Conservation (phyloP, 2,113 vertebrate genomes). For the Aleadryas rufinucha region DNA sequence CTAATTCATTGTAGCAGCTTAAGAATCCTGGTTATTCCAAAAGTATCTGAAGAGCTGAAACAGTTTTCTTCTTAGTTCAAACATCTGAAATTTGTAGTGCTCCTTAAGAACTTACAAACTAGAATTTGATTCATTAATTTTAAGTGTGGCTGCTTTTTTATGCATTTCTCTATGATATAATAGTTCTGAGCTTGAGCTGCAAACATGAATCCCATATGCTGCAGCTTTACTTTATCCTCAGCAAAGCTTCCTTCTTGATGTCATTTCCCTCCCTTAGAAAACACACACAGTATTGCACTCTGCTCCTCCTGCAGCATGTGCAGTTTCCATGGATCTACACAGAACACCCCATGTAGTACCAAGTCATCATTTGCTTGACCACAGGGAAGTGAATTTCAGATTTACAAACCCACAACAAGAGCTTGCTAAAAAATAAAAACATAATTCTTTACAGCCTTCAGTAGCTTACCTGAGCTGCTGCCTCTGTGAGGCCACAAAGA, state of each 20-base stretch:
- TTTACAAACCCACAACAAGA: background rate
- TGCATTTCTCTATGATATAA: background rate
- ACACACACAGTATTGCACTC: fast-evolving
- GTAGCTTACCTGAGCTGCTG: slow-evolving; percentile 90
- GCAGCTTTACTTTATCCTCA: background rate
- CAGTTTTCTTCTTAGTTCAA: background rate
- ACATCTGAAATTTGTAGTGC: background rate
- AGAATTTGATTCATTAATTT: background rate
- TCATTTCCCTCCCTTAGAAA: background rate
- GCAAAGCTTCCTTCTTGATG: background rate
- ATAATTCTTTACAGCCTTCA: background rate
- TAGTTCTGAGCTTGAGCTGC: background rate
- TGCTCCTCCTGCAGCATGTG: background rate
- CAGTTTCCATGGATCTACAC: background rate
- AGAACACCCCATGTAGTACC: fast-evolving
- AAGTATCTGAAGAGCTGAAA: background rate
- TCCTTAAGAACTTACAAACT: background rate
- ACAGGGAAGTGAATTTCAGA: background rate
- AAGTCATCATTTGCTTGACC: background rate
- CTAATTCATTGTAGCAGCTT: background rate
- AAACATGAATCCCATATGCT: background rate
- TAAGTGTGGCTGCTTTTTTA: background rate
- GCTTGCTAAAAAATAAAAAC: background rate
- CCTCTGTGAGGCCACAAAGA: slow-evolving; percentile 94
- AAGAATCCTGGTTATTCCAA: background rate